Evolutionary conservation across 1,140 invertebrate genomes (phyloP), one percentile per base, ranked within the genome.

Genomic region (Cylas formicarius): DNA sequence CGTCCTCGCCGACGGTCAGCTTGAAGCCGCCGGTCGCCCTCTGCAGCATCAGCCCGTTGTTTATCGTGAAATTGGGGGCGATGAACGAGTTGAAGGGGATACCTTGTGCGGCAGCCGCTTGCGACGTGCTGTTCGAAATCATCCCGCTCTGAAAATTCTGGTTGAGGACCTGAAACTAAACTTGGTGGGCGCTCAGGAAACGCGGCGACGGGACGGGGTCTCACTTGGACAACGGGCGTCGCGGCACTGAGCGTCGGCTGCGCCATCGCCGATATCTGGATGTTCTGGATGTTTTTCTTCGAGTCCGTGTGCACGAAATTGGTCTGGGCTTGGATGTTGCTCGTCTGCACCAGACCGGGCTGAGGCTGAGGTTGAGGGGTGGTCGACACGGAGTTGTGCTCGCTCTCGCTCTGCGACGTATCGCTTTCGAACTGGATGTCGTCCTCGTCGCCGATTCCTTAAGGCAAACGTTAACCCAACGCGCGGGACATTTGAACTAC

Each of bases 401-500:
- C 61, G 40, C 56, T 65, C 36, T 66, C 62, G 41, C 61, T 63
- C 23, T 55, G 52, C 2, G 62, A 63, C 4, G 63, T 57, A 40
- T 67, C 65, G 40, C 62, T 62, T 37, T 67, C 65, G 26, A 66
- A 65, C 31, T 62, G 58, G 9, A 66, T 63, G 33, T 65, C 65
- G 35, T 67, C 65, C 19, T 67, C 65, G 33, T 67, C 65, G 22
- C 63, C 61, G 24, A 66, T 63, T 2, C 61, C 44, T 46, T 11
- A 1, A 41, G 29, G 7, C 41, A 44, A 4, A 22, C 16, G 4
- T 22, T 8, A 8, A 18, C 19, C 2, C 3, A 10, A 9, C 9
- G 9, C 13, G 5, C 16, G 10, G 35, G 26, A 7, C 22, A 6
- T 22, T 18, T 8, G 6, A 11, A 9, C 6, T 23, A 43, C 40